A percentile compares a stretch with the other conserved stretches of the same genome.
Conservation (phyloP, 2,888 invertebrate species). For the Biston betularia region DNA sequence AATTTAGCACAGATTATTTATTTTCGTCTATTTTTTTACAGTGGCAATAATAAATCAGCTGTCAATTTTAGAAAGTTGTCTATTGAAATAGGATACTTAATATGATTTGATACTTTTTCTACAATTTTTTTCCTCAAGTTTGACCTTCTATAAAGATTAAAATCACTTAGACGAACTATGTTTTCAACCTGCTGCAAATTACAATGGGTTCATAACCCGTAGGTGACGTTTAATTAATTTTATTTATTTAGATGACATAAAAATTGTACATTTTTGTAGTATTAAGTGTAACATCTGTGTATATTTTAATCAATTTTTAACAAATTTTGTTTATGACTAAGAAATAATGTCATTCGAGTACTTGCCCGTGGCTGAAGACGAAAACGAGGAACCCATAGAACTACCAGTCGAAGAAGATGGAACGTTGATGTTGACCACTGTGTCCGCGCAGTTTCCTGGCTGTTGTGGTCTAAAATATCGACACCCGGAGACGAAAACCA, state of each 20-base stretch:
- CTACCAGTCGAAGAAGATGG: constrained; percentile 98
- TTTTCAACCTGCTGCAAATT: constrained; percentile 83
- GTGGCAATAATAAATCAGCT: constrained; percentile 58
- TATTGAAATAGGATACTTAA: constrained; percentile 62
- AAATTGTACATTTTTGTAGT: constrained; percentile 83
- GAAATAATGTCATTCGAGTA: constrained; percentile 87
- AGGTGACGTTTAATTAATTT: constrained; percentile 83
- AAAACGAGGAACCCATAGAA: constrained; percentile 99
- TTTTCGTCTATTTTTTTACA: constrained; percentile 9
- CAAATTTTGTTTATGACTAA: constrained; percentile 79
- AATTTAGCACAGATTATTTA: not conserved
- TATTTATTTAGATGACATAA: constrained; percentile 81
- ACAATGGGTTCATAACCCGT: constrained; percentile 85
- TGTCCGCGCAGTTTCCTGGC: constrained; percentile 98
- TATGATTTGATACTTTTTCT: constrained; percentile 64
- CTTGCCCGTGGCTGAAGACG: constrained; percentile 98
- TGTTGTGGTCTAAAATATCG: constrained; percentile 98
- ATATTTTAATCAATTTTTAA: constrained; percentile 75
- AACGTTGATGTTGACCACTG: constrained; percentile 95
- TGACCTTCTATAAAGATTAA: constrained; percentile 62
- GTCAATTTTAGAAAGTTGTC: constrained; percentile 82
- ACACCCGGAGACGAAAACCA: constrained; percentile 96
- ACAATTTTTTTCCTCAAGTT: constrained; percentile 50
- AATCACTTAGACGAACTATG: constrained; percentile 65
- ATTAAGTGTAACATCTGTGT: constrained; percentile 79